Evolutionary conservation across 2,113 vertebrate genomes (phyloP).

Genomic region (Peromyscus polionotus): DNA sequence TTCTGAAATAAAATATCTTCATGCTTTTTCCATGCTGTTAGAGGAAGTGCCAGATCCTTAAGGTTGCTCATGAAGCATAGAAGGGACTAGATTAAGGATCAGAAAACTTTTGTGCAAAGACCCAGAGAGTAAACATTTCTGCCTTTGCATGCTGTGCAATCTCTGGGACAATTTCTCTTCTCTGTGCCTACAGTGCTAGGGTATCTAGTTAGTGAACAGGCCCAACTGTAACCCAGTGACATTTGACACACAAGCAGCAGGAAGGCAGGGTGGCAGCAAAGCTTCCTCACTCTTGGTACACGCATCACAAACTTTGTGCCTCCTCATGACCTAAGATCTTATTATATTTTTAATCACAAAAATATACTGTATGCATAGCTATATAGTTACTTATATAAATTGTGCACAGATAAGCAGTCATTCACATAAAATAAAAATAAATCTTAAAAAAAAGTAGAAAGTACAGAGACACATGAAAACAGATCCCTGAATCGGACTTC

Average conservation of each 20-base stretch:
- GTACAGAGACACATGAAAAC: not conserved
- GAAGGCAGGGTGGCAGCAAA: not conserved
- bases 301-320: not conserved
- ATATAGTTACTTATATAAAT: not conserved
- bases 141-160: not conserved
- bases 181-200: not conserved
- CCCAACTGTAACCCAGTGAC: not conserved
- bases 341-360: not conserved
- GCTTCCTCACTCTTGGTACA: not conserved
- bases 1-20: slow-evolving; percentile 42
- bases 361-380: too few species aligned
- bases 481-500: not conserved
- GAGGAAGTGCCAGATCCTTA: not conserved
- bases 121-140: not conserved
- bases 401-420: not conserved
- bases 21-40: not conserved
- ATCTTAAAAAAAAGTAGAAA: not conserved
- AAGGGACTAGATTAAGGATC: not conserved
- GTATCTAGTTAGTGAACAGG: not conserved
- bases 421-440: not conserved
- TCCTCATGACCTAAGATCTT: not conserved
- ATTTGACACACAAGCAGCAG: not conserved
- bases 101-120: not conserved
- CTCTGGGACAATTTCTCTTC: not conserved
- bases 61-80: not conserved